phyloP scores from a whole-genome alignment of 1,140 invertebrate species.

The Homarus americanus region DNA sequence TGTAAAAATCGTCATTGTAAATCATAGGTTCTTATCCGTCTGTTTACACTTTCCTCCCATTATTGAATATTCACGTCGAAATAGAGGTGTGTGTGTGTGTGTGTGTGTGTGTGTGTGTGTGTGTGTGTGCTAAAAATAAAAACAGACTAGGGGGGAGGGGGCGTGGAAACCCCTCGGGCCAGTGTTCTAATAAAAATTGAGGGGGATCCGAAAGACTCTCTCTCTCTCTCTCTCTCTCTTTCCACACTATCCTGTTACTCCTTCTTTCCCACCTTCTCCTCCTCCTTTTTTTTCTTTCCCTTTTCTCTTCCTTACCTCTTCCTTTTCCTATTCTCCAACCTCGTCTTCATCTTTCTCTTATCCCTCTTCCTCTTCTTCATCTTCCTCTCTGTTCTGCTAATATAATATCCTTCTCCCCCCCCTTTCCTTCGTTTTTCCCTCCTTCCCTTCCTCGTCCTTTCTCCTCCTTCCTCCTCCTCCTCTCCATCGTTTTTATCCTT shows the following conservation, averaged over 20 bases:
- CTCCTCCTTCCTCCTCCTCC: neutral
- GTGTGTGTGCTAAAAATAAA: slow-evolving; percentile 17
- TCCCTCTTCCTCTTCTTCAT: neutral
- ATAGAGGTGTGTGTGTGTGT: slow-evolving; percentile 1
- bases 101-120: slow-evolving; percentile 5
- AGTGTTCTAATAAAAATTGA: too few species aligned
- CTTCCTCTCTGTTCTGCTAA: neutral
- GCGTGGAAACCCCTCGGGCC: too few species aligned
- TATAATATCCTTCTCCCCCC: neutral
- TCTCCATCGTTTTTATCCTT: neutral
- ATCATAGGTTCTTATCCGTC: too few species aligned
- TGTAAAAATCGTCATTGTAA: too few species aligned
- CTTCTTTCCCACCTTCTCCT: neutral
- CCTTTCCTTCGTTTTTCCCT: neutral
- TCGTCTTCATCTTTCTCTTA: neutral
- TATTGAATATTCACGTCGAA: too few species aligned
- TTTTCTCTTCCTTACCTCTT: neutral
- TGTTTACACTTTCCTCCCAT: too few species aligned
- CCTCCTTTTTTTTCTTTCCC: neutral
- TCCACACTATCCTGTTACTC: neutral
- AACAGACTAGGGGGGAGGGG: too few species aligned
- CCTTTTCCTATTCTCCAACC: neutral
- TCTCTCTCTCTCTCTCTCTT: neutral
- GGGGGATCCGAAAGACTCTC: too few species aligned
- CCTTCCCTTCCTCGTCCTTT: neutral